Evolutionary conservation across 2,888 invertebrate species (phyloP).

Genomic region (Scaptomyza polygonia): DNA sequence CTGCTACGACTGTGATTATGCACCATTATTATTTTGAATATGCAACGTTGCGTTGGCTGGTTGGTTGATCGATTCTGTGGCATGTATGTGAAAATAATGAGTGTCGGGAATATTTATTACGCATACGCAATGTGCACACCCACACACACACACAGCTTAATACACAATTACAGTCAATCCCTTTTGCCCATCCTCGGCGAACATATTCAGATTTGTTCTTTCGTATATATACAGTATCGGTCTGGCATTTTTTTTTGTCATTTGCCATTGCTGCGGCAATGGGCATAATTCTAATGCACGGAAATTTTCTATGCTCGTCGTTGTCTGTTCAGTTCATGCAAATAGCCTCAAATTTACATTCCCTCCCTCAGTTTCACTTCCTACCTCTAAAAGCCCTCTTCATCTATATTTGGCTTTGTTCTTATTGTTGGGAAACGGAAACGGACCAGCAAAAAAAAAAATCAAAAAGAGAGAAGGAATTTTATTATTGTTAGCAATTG

Average conservation of each 20-base stretch:
- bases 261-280: slow-evolving; percentile 32
- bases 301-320: slow-evolving; percentile 70
- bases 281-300: slow-evolving; percentile 75
- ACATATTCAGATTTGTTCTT: slow-evolving; percentile 51
- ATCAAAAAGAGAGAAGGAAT: slow-evolving; percentile 46
- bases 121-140: slow-evolving; percentile 66
- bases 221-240: slow-evolving; percentile 60
- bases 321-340: slow-evolving; percentile 59
- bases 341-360: slow-evolving; percentile 45
- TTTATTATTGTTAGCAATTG: slow-evolving; percentile 74
- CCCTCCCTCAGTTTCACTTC: not conserved
- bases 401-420: slow-evolving; percentile 17
- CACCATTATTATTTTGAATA: slow-evolving; percentile 33
- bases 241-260: slow-evolving; percentile 62
- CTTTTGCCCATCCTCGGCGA: slow-evolving; percentile 1
- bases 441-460: slow-evolving; percentile 39
- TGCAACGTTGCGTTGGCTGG: slow-evolving; percentile 11
- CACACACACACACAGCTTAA: slow-evolving; percentile 18
- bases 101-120: slow-evolving; percentile 59
- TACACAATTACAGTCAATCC: slow-evolving; percentile 8
- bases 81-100: slow-evolving; percentile 71
- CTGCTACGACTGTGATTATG: slow-evolving; percentile 21
- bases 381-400: not conserved
- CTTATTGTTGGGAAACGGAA: slow-evolving; percentile 69
- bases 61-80: slow-evolving; percentile 61